Evolutionary conservation across 1,140 invertebrate species (phyloP), one percentile per base, ranked within the genome.

Genomic region (Meloidogyne hapla): DNA sequence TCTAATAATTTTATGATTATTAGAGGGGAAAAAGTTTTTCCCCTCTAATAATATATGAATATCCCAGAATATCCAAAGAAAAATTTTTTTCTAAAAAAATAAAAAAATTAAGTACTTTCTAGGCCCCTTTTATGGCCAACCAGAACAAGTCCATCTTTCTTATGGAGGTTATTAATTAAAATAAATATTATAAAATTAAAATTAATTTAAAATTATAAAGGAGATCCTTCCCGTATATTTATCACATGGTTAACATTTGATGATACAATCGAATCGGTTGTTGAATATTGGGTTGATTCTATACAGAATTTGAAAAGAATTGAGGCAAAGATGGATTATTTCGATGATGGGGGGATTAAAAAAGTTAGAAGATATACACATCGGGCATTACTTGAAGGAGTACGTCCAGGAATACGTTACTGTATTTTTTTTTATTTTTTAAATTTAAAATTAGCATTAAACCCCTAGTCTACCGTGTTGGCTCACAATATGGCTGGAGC

Each of bases 401-500:
- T 81, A 21, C 28, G 64, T 62, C 71, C 80, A 5, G 80, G 80
- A n/a, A 25, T 74, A 45, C 82, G 80, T 13, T 81, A 81, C 40
- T 74, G 80, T 81, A 23, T 33, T 33, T 33, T 33, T 5, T 33
- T 33, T 5, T 33, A 33, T 5, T 5, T 8, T 33, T 33, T 67
- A 40, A 38, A 1, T 45, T 42, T 71, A 15, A n/a, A 40, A 1
- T n/a, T 15, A 18, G 33, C 2, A 3, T 67, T 23, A 67, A 21
- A 61, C 38, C 38, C 8, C n/a, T 23, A 81, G 80, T 80, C 23
- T 82, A 82, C 69, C 81, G 81, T 10, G 81, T 82, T 15, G 83
- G 82, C 8, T 84, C 82, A 1, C 26, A 73, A 62, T 48, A 74
- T 13, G 88, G 88, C 9, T 89, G 88, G 88, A 89, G 88, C 77